Evolutionary conservation across 2,797 vertebrate genomes (phyloP), one percentile per base, ranked within the genome.

Genomic region (Lophotriccus pileatus): DNA sequence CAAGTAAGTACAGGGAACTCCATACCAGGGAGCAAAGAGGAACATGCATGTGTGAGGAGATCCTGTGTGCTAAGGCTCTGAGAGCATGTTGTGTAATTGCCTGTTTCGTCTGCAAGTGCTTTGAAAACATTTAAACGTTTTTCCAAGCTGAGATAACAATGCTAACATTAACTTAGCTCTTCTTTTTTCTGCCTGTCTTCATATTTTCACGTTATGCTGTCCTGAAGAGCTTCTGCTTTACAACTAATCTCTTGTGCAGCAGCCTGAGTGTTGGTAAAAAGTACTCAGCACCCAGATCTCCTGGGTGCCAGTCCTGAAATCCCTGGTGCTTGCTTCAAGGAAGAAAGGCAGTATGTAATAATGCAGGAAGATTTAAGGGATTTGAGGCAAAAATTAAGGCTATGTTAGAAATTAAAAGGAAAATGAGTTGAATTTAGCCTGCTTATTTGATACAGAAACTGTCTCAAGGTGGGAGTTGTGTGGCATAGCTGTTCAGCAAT

Each of bases 141-240:
- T 84, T 88, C 77, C 85, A 72, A 67, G 43, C 19, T 39, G 73
- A 84, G 37, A 59, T 67, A 66, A 50, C 49, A 60, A 9, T 70
- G 28, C 62, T 77, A 4, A 55, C 78, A 41, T 88, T 74, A 75
- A 83, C 34, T 58, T 80, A 52, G 64, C 56, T 86, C 18, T 79
- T 67, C 11, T 78, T 87, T 74, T 91, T 84, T 39, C 36, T 95
- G 64, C 72, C 34, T 88, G 10, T 75, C 83, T 89, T 50, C 12
- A 1, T 52, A 41, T 73, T 93, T 84, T 88, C 55, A n/a, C 0
- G 0, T 41, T 88, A 23, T 82, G 67, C 74, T 82, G 63, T 63
- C 55, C 69, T 79, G 74, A 66, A 87, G 77, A 91, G 80, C 68
- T 93, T 84, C 85, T 87, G 84, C 60, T 84, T 76, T 87, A 74